These are phyloP conservation scores for Rhingia rostrata DNA, from an alignment of 2,888 invertebrate species.

Conservation along the genomic window DNA sequence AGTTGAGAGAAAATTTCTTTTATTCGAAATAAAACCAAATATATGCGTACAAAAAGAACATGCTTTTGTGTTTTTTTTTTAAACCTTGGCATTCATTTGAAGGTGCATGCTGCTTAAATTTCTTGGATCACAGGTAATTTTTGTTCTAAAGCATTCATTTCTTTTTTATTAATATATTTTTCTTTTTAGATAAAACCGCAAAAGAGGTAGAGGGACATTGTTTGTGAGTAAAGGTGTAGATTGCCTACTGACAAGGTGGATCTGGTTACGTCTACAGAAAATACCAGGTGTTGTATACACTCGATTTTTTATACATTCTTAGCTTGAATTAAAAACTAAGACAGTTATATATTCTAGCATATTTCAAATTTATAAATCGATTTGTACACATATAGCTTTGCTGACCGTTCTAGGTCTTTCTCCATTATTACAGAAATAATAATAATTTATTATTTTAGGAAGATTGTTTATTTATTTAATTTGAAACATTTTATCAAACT, in stretches of 20 bases:
- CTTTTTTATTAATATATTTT: background rate
- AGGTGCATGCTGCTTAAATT: background rate
- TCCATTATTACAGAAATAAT: too few relatives aligned
- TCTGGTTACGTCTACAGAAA: background rate
- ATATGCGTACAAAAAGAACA: background rate
- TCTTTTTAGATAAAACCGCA: background rate
- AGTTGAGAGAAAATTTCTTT: background rate
- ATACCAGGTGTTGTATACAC: constrained; percentile 5
- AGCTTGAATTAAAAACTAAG: too few relatives aligned
- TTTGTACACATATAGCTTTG: too few relatives aligned
- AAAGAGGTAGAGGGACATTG: background rate
- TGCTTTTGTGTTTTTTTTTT: background rate
- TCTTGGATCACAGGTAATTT: background rate
- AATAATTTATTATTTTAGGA: too few relatives aligned
- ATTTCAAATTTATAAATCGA: too few relatives aligned
- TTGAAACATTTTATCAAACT: too few relatives aligned
- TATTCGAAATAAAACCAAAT: constrained; percentile 5
- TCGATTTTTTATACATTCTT: background rate
- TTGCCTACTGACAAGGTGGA: too few relatives aligned
- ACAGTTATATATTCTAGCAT: too few relatives aligned
- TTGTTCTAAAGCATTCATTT: background rate
- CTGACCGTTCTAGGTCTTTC: too few relatives aligned
- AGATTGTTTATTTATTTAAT: too few relatives aligned
- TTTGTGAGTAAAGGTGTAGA: too few relatives aligned
- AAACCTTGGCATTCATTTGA: background rate